Conservation (phyloP, 2,113 vertebrate species). For the Thunnus thynnus region DNA sequence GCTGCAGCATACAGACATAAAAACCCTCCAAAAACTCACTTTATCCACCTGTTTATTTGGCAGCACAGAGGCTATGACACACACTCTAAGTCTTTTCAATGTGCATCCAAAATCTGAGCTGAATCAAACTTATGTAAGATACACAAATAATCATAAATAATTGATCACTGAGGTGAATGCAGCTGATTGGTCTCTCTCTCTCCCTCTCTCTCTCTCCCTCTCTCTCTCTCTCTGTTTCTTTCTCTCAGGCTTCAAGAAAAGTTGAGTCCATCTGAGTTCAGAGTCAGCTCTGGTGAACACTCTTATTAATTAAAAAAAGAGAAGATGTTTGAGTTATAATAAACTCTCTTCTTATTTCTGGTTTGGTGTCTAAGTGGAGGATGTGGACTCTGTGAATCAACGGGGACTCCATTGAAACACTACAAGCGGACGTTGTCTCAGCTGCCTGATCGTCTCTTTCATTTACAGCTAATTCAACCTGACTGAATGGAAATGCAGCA, state of each 20-base stretch:
- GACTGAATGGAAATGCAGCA: slow-evolving; percentile 75
- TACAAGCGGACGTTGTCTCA: not conserved
- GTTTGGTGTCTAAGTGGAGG: not conserved
- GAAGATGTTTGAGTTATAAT: slow-evolving; percentile 24
- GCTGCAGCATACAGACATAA: not conserved
- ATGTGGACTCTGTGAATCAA: slow-evolving; percentile 45
- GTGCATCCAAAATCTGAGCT: not conserved
- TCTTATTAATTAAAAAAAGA: not conserved
- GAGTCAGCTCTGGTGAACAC: slow-evolving; percentile 5
- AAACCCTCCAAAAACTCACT: not conserved
- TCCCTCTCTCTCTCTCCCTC: slow-evolving; percentile 15
- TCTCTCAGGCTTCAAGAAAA: slow-evolving; percentile 44
- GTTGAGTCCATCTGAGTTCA: slow-evolving; percentile 51
- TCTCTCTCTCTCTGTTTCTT: slow-evolving; percentile 28
- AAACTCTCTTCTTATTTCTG: not conserved
- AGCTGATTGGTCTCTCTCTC: slow-evolving; percentile 63
- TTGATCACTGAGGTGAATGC: slow-evolving; percentile 34
- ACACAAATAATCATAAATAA: slow-evolving; percentile 35
- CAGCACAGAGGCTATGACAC: not conserved
- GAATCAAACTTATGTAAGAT: slow-evolving; percentile 14
- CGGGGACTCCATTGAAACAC: not conserved
- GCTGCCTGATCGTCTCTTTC: not conserved
- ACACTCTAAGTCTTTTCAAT: not conserved
- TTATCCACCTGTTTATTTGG: not conserved
- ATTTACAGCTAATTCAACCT: slow-evolving; percentile 8